phyloP scores from a whole-genome alignment of 92 coral and sea anemone genomes.

The Parazoanthus swiftii region DNA sequence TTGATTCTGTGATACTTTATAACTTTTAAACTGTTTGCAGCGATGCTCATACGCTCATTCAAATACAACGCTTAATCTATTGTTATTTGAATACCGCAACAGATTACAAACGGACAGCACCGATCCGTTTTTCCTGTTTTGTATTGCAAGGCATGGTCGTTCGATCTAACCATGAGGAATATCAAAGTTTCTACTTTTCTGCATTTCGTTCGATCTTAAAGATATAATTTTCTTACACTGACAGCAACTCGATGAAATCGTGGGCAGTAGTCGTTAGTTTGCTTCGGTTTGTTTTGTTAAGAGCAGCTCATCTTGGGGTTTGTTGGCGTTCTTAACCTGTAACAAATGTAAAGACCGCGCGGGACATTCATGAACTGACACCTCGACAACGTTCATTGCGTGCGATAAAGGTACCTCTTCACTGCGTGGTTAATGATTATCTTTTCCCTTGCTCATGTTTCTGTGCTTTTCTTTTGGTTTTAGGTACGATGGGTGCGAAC shows the following conservation, averaged over 20 bases:
- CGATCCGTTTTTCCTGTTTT: slow-evolving; percentile 7
- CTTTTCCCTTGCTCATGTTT: background rate
- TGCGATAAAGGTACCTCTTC: background rate
- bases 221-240: background rate
- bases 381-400: background rate
- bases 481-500: slow-evolving; percentile 41
- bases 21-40: background rate
- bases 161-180: background rate
- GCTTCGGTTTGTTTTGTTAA: slow-evolving; percentile 1
- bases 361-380: background rate
- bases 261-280: too few relatives aligned
- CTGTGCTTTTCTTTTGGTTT: background rate
- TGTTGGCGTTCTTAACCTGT: background rate
- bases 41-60: background rate
- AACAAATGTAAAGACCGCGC: background rate
- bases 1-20: background rate
- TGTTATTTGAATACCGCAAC: slow-evolving; percentile 31
- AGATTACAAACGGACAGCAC: slow-evolving; percentile 9
- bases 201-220: background rate
- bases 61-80: slow-evolving; percentile 13
- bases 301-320: background rate
- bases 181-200: background rate
- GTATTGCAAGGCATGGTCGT: background rate
- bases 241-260: background rate
- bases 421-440: background rate